Evolutionary conservation across 2,113 vertebrate genomes (phyloP).

Genomic region (Blennius ocellaris): DNA sequence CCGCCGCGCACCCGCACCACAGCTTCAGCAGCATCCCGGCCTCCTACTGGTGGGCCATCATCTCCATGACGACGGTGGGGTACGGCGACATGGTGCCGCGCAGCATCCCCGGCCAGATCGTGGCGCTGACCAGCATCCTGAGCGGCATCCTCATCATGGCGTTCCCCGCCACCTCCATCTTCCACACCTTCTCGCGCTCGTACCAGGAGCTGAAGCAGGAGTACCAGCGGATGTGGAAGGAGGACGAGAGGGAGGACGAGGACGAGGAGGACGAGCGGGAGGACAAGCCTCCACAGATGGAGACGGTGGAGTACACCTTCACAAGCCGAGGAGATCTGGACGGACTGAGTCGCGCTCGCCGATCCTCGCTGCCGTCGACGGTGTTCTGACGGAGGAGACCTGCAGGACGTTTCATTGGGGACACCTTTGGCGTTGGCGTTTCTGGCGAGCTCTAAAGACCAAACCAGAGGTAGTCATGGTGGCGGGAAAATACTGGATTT

Average conservation of each 20-base stretch:
- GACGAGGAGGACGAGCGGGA: conserved; percentile 28
- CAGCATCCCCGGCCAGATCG: conserved; percentile 93
- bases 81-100: conserved; percentile 97
- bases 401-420: neutral
- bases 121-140: conserved; percentile 94
- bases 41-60: conserved; percentile 98
- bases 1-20: conserved; percentile 83
- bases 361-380: conserved; percentile 34
- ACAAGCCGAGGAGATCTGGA: neutral
- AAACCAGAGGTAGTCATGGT: no score
- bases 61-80: conserved; percentile 98
- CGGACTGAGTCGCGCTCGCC: neutral
- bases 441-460: no score
- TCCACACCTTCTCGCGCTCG: conserved; percentile 95
- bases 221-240: conserved; percentile 85
- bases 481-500: no score
- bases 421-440: no score
- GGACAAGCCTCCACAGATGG: conserved; percentile 17
- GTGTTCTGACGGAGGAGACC: conserved; percentile 42
- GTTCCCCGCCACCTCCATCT: conserved; percentile 96
- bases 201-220: conserved; percentile 92
- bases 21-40: conserved; percentile 96
- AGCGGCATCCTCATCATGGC: conserved; percentile 98
- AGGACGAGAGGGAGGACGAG: conserved; percentile 67
- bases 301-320: conserved; percentile 5